Base-by-base conservation (phyloP, 2,888 invertebrate genomes). In the Thymelicus lineola region DNA sequence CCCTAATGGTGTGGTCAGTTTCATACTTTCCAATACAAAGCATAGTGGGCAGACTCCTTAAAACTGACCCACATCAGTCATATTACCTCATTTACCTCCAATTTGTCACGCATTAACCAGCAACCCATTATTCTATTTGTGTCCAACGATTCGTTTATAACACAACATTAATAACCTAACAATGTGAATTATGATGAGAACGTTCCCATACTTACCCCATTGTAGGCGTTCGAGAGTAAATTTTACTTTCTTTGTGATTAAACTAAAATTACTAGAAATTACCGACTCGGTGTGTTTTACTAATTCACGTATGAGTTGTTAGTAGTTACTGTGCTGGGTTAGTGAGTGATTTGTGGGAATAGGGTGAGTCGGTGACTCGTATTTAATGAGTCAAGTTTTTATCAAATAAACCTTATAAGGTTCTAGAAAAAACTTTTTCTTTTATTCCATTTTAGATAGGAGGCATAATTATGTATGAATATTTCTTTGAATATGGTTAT, bases 191-290 rank as follows among this genome's bases (percentile, higher is more conserved):
- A 7, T 74, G 71, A 74, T 75, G 73, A 62, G 75, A 72, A 67
- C 42, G 46, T 62, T 76, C 75, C 61, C 76, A 75, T 76, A 67
- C 63, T 67, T 71, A 69, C 66, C 42, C 66, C 66, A 74, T 75
- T 75, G 72, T 74, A 28, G 46, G 15, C 36, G 20, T 46, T 62
- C 42, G 53, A 68, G 67, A 68, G 67, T 62, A 67, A 64, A 70
- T 71, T 73, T 75, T 70, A 71, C 72, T 75, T 75, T 75, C 74
- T 63, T 74, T 46, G 68, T 67, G 64, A 71, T 62, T 68, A 67
- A 67, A 68, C 48, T 61, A 68, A 68, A 68, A 68, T 68, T 55
- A 68, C 55, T 61, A 36, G 61, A 68, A 62, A 68, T 68, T 46
- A 46, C 14, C 12, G 7, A 55, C n/a, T 7, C 53, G 20, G 48